Conservation (phyloP, 2,113 vertebrate species). For the Phylloscopus whistleri region DNA sequence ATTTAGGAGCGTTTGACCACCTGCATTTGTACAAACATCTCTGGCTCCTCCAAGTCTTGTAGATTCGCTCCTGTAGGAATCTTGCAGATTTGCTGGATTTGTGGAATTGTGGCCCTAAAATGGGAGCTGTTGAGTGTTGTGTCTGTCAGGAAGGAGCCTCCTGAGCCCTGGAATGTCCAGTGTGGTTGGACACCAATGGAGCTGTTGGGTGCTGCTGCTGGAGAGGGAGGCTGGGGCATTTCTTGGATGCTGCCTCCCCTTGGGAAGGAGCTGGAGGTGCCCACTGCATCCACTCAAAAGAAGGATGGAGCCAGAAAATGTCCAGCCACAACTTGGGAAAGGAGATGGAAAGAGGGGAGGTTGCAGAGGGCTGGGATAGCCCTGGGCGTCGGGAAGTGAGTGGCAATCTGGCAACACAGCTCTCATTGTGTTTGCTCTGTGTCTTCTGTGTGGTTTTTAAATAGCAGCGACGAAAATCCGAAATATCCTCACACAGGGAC, state of each 20-base stretch:
- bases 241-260: background rate
- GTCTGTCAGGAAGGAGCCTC: background rate
- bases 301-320: background rate
- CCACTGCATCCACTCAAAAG: accelerated
- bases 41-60: accelerated
- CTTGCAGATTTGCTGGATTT: background rate
- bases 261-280: background rate
- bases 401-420: background rate
- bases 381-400: accelerated
- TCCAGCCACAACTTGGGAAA: background rate
- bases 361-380: background rate
- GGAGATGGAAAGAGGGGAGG: background rate
- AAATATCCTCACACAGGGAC: background rate
- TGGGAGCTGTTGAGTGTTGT: accelerated
- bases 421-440: background rate
- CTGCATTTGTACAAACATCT: background rate
- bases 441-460: background rate
- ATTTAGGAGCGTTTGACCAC: background rate
- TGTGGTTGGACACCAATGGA: background rate
- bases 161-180: background rate
- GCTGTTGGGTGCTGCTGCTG: background rate
- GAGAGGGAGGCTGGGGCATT: background rate
- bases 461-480: accelerated
- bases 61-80: accelerated
- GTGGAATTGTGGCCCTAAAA: accelerated